phyloP scores from a whole-genome alignment of 1,140 invertebrate genomes.

The Drosophila malerkotliana region DNA sequence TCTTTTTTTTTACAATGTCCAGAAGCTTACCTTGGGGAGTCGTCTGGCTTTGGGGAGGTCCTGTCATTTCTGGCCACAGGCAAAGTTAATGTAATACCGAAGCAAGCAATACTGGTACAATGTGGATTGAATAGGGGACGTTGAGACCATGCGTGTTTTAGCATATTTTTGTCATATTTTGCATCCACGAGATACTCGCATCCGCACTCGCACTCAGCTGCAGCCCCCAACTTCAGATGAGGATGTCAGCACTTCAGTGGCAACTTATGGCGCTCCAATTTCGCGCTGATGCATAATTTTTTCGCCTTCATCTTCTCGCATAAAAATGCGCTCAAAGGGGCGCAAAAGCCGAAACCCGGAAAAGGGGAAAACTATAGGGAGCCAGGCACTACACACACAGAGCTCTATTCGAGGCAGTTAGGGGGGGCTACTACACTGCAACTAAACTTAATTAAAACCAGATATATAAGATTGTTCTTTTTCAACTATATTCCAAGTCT shows the following conservation, averaged over 20 bases:
- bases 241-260: constrained; percentile 73
- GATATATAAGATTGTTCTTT: too few relatives aligned
- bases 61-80: constrained; percentile 44
- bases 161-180: constrained; percentile 70
- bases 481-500: too few relatives aligned
- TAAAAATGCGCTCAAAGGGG: constrained; percentile 80
- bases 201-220: constrained; percentile 29
- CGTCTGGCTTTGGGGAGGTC: constrained; percentile 30
- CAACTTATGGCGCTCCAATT: constrained; percentile 81
- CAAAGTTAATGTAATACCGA: constrained; percentile 70
- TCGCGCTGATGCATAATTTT: constrained; percentile 82
- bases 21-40: constrained; percentile 64
- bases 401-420: constrained; percentile 15
- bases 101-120: constrained; percentile 28
- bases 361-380: constrained; percentile 52
- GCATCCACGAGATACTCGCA: constrained; percentile 43
- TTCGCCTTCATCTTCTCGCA: constrained; percentile 59
- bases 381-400: constrained; percentile 1
- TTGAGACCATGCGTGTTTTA: constrained; percentile 54
- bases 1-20: constrained; percentile 45
- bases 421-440: constrained; percentile 14
- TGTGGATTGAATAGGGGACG: neutral
- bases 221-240: constrained; percentile 43
- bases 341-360: constrained; percentile 60
- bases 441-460: neutral